Percentiles rank a stretch among this genome's conserved stretches.
phyloP scores from a whole-genome alignment of 2,797 vertebrate species.

The Micromesistius poutassou region DNA sequence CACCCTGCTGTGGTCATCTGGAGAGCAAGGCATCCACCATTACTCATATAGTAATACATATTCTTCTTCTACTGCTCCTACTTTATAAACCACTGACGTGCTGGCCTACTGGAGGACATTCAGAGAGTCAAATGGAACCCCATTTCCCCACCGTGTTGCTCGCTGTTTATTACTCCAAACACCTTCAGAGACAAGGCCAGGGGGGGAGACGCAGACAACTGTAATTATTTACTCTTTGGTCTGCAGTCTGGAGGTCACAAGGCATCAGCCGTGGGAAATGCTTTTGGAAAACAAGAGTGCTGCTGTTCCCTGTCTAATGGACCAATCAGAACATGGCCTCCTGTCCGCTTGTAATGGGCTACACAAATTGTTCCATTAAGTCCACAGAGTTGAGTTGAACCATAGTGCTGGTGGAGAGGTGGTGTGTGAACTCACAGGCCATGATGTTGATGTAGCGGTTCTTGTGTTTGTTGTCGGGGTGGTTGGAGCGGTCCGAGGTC shows the following conservation, averaged over 20 bases:
- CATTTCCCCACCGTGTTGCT: neutral
- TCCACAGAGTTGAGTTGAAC: neutral
- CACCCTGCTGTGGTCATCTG: slow-evolving; percentile 96
- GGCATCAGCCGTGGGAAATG: neutral
- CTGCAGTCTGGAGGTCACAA: neutral
- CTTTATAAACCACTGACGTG: neutral
- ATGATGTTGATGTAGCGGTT: slow-evolving; percentile 94
- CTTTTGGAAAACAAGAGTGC: neutral
- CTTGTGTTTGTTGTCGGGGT: slow-evolving; percentile 92
- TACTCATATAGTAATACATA: too few relatives aligned
- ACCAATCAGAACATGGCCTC: neutral
- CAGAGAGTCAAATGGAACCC: neutral
- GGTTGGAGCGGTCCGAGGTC: slow-evolving; percentile 89
- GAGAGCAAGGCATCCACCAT: slow-evolving; percentile 13
- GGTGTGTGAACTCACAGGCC: slow-evolving; percentile 77
- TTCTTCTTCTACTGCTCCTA: neutral
- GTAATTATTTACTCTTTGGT: neutral
- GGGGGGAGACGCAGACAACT: neutral
- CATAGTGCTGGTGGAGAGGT: neutral
- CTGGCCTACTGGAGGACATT: neutral
- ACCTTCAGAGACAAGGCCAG: neutral
- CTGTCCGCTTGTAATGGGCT: neutral
- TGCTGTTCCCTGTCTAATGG: neutral
- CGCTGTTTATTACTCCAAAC: neutral
- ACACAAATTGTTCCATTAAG: neutral